A percentile compares a stretch with the other conserved stretches of the same genome.
phyloP scores from a whole-genome alignment of 2,888 invertebrate species.

The Pyrgus malvae region DNA sequence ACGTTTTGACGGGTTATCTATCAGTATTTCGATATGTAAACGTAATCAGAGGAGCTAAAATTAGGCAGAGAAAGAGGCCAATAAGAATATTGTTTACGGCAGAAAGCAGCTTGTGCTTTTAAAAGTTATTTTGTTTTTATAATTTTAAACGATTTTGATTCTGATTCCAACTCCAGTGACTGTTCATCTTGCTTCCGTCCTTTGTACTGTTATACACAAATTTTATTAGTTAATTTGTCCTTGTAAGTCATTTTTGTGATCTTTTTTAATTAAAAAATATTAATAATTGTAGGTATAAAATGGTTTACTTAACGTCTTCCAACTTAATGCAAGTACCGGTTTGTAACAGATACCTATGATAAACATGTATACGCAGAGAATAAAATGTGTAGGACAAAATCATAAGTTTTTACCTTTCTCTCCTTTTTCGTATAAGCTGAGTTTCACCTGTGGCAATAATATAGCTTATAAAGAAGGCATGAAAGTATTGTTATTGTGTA shows the following conservation, averaged over 20 bases:
- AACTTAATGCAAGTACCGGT: no score
- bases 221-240: no score
- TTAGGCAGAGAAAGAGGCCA: constrained; percentile 5
- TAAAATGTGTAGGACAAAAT: background rate
- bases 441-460: background rate
- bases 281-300: no score
- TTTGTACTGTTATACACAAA: no score
- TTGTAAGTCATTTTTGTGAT: no score
- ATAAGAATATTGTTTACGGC: background rate
- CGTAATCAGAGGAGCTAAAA: constrained; percentile 2
- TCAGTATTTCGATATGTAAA: constrained; percentile 10
- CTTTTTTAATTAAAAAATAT: no score
- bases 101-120: background rate
- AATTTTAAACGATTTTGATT: no score
- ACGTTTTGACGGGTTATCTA: constrained; percentile 6
- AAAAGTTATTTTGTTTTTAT: background rate
- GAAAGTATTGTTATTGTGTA: background rate
- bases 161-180: no score
- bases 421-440: background rate
- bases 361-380: background rate
- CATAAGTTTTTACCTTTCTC: background rate
- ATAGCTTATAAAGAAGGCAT: background rate
- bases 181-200: no score
- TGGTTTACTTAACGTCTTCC: no score
- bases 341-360: background rate